These are phyloP conservation scores for Ascaphus truei DNA, from an alignment of 2,113 vertebrate species.

Conservation along the genomic window DNA sequence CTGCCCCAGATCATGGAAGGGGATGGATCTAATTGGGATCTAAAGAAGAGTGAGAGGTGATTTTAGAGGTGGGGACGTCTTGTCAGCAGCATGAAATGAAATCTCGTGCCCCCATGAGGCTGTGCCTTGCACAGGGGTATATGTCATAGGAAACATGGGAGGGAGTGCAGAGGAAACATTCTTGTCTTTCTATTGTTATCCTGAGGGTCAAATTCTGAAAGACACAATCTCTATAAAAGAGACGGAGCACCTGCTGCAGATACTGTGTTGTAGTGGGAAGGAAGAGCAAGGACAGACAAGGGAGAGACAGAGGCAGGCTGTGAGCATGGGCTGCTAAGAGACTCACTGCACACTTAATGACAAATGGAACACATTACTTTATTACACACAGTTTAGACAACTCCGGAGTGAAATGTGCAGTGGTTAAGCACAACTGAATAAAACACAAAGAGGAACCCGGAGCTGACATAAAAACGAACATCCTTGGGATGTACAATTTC, in stretches of 20 bases:
- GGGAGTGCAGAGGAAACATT: neutral
- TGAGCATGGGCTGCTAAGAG: neutral
- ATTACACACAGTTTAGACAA: conserved; percentile 15
- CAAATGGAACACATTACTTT: neutral
- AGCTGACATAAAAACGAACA: too few relatives aligned
- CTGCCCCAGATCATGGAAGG: neutral
- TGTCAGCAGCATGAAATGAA: neutral
- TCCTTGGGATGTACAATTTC: too few relatives aligned
- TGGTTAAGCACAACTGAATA: too few relatives aligned
- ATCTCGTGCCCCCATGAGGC: neutral
- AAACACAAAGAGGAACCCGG: too few relatives aligned
- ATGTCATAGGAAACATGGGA: neutral
- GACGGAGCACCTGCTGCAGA: neutral
- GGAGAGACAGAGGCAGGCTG: neutral
- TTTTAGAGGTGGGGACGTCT: neutral
- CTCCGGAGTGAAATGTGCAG: neutral
- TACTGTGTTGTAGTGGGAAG: neutral
- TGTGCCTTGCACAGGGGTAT: neutral
- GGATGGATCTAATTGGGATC: neutral
- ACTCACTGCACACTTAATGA: too few relatives aligned
- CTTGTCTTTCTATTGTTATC: neutral
- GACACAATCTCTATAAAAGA: neutral
- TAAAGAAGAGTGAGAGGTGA: too few relatives aligned
- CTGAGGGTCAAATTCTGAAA: neutral
- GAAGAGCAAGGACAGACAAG: neutral